phyloP scores from a whole-genome alignment of 2,888 invertebrate genomes.

The Cinara cedri region DNA sequence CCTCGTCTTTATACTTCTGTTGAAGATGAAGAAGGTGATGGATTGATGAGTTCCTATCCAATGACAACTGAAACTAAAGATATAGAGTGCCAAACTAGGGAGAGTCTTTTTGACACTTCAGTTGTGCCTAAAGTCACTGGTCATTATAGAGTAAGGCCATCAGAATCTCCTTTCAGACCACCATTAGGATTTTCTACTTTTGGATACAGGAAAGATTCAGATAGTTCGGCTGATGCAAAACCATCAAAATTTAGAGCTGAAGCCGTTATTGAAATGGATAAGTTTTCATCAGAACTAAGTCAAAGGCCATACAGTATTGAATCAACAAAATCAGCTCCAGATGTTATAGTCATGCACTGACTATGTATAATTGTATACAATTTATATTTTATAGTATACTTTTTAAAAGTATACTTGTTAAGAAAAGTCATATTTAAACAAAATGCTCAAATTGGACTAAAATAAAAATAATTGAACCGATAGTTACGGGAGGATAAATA shows the following conservation, averaged over 20 bases:
- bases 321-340: constrained; percentile 87
- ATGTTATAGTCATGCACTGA: constrained; percentile 87
- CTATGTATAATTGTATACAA: constrained; percentile 63
- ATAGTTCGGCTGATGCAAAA: constrained; percentile 50
- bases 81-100: constrained; percentile 82
- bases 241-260: constrained; percentile 66
- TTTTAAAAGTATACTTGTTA: constrained; percentile 11
- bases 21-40: constrained; percentile 59
- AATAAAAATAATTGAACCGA: constrained; percentile 16
- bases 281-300: constrained; percentile 58
- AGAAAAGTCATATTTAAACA: constrained; percentile 35
- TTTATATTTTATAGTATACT: background rate
- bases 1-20: constrained; percentile 32
- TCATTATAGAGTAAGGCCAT: constrained; percentile 58
- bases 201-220: constrained; percentile 63
- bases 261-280: constrained; percentile 69
- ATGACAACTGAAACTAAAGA: constrained; percentile 68
- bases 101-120: constrained; percentile 70
- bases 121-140: constrained; percentile 55
- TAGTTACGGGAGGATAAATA: background rate
- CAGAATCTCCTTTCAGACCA: constrained; percentile 50
- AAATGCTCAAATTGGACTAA: constrained; percentile 50
- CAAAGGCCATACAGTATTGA: constrained; percentile 76
- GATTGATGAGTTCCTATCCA: constrained; percentile 54
- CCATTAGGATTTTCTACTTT: constrained; percentile 67